Conservation (phyloP, 64 coral and sea anemone species). For the Cladopsammia gracilis region DNA sequence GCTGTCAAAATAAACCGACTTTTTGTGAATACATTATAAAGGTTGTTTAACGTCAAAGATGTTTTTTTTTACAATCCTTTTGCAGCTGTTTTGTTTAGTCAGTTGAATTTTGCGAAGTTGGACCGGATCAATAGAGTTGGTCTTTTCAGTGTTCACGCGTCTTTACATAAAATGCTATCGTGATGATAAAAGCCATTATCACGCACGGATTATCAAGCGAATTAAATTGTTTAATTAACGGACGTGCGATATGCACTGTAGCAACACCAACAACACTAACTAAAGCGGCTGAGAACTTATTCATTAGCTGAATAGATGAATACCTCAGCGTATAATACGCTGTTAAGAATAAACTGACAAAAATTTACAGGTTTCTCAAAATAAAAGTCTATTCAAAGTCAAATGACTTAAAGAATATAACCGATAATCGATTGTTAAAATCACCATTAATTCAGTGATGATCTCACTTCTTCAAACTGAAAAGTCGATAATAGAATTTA, state of each 20-base stretch:
- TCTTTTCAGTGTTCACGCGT: neutral
- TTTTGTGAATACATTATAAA: neutral
- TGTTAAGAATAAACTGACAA: no score
- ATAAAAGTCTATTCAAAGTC: no score
- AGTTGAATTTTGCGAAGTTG: neutral
- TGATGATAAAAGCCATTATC: neutral
- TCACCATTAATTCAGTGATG: no score
- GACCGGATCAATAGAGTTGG: neutral
- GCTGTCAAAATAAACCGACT: neutral
- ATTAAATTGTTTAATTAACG: slow-evolving; percentile 32
- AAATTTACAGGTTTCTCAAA: no score
- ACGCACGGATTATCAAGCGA: neutral
- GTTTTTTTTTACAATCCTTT: neutral
- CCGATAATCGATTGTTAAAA: no score
- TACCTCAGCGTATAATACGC: no score
- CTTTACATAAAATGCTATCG: neutral
- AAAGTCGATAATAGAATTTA: no score
- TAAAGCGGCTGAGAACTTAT: no score
- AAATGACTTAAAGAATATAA: no score
- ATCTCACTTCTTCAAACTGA: no score
- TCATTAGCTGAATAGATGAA: no score
- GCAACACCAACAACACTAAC: neutral
- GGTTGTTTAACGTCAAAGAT: neutral
- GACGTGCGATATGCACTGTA: neutral
- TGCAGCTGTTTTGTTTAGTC: neutral